These are phyloP conservation scores for Yponomeuta cagnagella DNA, from an alignment of 2,888 invertebrate species.

Conservation along the genomic window DNA sequence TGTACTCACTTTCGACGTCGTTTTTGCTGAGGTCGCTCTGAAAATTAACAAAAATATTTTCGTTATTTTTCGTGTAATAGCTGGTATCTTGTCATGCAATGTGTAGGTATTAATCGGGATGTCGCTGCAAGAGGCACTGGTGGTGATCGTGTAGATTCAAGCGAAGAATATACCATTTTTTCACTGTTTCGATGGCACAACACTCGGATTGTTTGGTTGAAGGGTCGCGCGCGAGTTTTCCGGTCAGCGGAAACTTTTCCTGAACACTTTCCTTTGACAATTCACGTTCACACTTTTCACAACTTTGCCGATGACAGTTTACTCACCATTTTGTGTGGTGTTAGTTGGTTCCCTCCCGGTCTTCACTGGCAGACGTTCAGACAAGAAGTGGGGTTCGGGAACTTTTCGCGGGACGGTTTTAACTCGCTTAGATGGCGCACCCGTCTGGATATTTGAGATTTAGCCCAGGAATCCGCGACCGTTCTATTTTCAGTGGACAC, in stretches of 20 bases:
- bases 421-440: conserved; percentile 85
- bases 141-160: conserved; percentile 36
- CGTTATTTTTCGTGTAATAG: conserved; percentile 53
- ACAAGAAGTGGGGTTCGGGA: conserved; percentile 86
- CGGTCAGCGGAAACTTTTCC: conserved; percentile 62
- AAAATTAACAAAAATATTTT: conserved; percentile 72
- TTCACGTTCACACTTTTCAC: conserved; percentile 66
- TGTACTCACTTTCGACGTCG: conserved; percentile 92
- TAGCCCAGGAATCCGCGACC: conserved; percentile 75
- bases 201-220: conserved; percentile 41
- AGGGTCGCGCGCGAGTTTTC: conserved; percentile 40
- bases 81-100: conserved; percentile 41
- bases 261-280: conserved; percentile 55
- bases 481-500: conserved; percentile 71
- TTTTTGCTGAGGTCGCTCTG: conserved; percentile 92
- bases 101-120: conserved; percentile 43
- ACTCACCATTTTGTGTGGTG: conserved; percentile 83
- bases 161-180: conserved; percentile 45
- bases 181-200: conserved; percentile 37
- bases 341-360: conserved; percentile 77
- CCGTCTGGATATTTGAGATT: conserved; percentile 78
- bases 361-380: conserved; percentile 84
- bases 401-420: conserved; percentile 82
- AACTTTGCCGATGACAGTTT: conserved; percentile 60
- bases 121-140: conserved; percentile 39